A percentile compares a stretch with the other conserved stretches of the same genome.
These are phyloP conservation scores for Eustalomyia histrio DNA, from an alignment of 2,888 invertebrate genomes.

Conservation along the genomic window DNA sequence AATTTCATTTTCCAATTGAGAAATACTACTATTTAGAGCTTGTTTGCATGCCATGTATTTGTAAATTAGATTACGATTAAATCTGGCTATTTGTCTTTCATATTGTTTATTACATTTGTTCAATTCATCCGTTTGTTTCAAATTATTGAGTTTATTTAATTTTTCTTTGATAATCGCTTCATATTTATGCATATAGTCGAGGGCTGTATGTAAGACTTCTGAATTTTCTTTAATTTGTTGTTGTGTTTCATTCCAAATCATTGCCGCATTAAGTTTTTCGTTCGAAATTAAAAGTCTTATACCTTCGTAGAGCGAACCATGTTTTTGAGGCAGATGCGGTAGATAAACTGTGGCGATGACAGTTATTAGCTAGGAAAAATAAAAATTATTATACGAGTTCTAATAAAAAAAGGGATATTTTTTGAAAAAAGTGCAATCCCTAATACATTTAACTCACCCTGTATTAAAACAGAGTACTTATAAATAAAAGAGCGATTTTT, in stretches of 20 bases:
- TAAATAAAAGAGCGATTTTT: too few relatives aligned
- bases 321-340: slow-evolving; percentile 38
- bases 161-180: slow-evolving; percentile 50
- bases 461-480: too few relatives aligned
- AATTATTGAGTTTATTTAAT: slow-evolving; percentile 42
- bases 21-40: slow-evolving; percentile 58
- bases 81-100: slow-evolving; percentile 67
- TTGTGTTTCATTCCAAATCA: slow-evolving; percentile 65
- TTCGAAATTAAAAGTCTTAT: slow-evolving; percentile 59
- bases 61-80: slow-evolving; percentile 65
- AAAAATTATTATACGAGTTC: background rate
- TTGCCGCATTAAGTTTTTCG: slow-evolving; percentile 57
- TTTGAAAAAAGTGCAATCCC: too few relatives aligned
- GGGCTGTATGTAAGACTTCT: slow-evolving; percentile 32
- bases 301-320: slow-evolving; percentile 69
- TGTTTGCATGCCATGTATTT: slow-evolving; percentile 61
- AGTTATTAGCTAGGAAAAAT: slow-evolving; percentile 2
- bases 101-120: slow-evolving; percentile 63
- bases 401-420: too few relatives aligned
- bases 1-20: slow-evolving; percentile 59
- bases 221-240: slow-evolving; percentile 37
- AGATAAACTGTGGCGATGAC: slow-evolving; percentile 1
- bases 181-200: slow-evolving; percentile 37
- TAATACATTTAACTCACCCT: too few relatives aligned
- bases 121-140: slow-evolving; percentile 47